Conservation (phyloP, 2,797 vertebrate genomes). For the Spinus olivaceus region DNA sequence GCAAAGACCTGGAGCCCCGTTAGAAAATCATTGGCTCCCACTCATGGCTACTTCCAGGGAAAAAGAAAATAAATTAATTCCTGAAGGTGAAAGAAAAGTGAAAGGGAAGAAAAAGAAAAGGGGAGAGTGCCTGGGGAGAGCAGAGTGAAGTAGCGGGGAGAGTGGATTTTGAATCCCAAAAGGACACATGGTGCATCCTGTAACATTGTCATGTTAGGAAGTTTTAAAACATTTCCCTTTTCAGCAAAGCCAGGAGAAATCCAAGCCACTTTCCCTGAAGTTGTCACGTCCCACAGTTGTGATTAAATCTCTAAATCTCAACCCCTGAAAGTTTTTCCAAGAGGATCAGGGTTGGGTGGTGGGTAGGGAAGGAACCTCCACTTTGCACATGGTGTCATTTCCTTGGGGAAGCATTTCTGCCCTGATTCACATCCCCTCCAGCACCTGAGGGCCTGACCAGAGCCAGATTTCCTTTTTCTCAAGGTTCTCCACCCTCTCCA, state of each 20-base stretch:
- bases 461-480: background rate
- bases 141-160: background rate
- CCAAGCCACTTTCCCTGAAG: background rate
- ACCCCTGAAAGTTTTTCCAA: background rate
- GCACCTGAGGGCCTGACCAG: background rate
- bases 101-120: fast-evolving
- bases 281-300: background rate
- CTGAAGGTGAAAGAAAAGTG: background rate
- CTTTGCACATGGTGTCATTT: background rate
- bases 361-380: background rate
- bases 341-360: background rate
- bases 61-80: background rate
- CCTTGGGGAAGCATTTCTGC: background rate
- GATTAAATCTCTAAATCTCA: background rate
- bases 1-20: fast-evolving
- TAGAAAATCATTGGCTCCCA: background rate
- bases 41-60: background rate
- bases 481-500: background rate
- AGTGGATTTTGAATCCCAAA: background rate
- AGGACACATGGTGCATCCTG: background rate
- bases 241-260: background rate
- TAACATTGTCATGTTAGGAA: too few species aligned
- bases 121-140: background rate
- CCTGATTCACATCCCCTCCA: background rate
- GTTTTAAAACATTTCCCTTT: background rate